Evolutionary conservation across 2,888 invertebrate genomes (phyloP).

Genomic region (Phengaris alcon): DNA sequence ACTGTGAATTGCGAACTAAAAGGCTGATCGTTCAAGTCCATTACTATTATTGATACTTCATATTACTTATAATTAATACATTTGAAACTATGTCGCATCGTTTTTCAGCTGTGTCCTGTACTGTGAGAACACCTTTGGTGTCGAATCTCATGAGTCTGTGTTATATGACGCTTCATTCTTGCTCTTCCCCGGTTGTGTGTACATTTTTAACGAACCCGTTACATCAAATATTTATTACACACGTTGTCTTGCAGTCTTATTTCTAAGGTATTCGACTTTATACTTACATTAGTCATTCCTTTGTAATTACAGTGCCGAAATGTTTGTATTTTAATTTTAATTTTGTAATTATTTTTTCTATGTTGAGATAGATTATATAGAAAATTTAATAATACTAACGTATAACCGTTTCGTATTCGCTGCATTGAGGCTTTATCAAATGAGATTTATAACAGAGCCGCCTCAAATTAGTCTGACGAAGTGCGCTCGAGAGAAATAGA

Average conservation of each 20-base stretch:
- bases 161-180: background rate
- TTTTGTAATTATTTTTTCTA: background rate
- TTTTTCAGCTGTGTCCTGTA: too few species aligned
- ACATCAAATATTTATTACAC: conserved; percentile 1
- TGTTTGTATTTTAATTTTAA: background rate
- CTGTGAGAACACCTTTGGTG: background rate
- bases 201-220: background rate
- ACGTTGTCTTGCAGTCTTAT: background rate
- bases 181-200: background rate
- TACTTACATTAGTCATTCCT: background rate
- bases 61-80: too few species aligned
- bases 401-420: background rate
- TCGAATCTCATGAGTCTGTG: background rate
- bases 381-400: background rate
- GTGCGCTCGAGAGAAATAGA: conserved; percentile 20
- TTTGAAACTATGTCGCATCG: too few species aligned
- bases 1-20: too few species aligned
- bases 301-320: background rate
- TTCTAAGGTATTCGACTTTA: background rate
- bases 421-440: conserved; percentile 13
- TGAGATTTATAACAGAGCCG: conserved; percentile 10
- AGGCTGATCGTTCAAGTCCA: too few species aligned
- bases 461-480: conserved; percentile 21
- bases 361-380: background rate
- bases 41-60: too few species aligned